Percentiles rank a stretch among this genome's conserved stretches.
Conservation (phyloP, 2,113 vertebrate species). For the Laterallus jamaicensis region DNA sequence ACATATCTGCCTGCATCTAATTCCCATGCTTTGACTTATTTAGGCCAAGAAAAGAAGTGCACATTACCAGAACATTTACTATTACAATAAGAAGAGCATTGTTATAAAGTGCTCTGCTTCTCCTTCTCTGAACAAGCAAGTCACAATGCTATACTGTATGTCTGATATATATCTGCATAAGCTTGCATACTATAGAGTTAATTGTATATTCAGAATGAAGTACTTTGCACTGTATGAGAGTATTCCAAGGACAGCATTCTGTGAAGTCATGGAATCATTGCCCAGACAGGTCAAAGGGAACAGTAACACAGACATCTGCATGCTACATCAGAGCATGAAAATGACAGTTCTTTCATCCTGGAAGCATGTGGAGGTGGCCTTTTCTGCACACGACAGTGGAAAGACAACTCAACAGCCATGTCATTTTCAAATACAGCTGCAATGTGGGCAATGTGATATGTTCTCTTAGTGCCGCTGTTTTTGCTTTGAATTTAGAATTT, state of each 20-base stretch:
- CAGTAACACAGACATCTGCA: slow-evolving; percentile 35
- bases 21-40: slow-evolving; percentile 55
- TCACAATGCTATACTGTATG: not conserved
- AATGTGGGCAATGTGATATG: not conserved
- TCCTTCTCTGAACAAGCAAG: slow-evolving; percentile 65
- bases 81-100: not conserved
- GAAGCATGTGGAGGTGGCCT: not conserved
- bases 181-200: slow-evolving; percentile 53
- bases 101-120: slow-evolving; percentile 32
- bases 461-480: not conserved
- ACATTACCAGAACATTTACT: slow-evolving; percentile 14
- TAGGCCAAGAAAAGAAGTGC: slow-evolving; percentile 43
- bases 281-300: slow-evolving; percentile 41
- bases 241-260: slow-evolving; percentile 40
- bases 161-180: slow-evolving; percentile 45
- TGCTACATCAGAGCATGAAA: slow-evolving; percentile 48
- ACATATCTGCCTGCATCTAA: not conserved
- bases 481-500: slow-evolving; percentile 31
- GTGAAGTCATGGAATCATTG: not conserved
- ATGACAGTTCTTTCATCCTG: not conserved
- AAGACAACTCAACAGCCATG: slow-evolving; percentile 9
- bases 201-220: slow-evolving; percentile 35
- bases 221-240: not conserved
- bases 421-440: not conserved
- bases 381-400: slow-evolving; percentile 28